Evolutionary conservation across 1,140 invertebrate species (phyloP), one percentile per base, ranked within the genome.

Genomic region (Psix sp.): DNA sequence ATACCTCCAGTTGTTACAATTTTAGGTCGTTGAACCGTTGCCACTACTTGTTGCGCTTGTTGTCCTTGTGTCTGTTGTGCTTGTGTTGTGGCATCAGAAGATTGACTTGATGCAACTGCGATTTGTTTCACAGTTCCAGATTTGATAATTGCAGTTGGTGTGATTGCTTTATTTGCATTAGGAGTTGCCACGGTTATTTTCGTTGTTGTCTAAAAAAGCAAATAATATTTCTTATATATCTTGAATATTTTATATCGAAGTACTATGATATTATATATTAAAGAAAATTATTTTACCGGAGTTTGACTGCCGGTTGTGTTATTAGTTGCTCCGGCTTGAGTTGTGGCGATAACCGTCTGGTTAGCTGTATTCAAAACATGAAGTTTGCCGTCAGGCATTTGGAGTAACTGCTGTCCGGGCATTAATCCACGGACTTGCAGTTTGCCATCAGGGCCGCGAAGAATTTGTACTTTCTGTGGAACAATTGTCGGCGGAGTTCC

Each of bases 321-420:
- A 18, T 51, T 54, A 0, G 72, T 38, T 6, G 66, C n/a, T n/a
- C n/a, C 39, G 3, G 72, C 13, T 10, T 74, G 62, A 15, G 77
- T 43, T 6, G 78, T 62, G 0, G 78, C 75, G 20, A 81, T 73
- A 1, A 77, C 43, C 1, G 83, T 77, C 24, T 80, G 80, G 74
- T 88, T 88, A 45, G 86, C 80, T 13, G 90, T 90, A 26, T 91
- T 93, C 13, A 97, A 88, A 2, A 98, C 92, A 78, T 98, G 96
- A 20, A 98, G 86, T 84, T 96, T 95, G 0, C 97, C 97, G 87
- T 98, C 96, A 0, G 96, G 92, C 89, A 97, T 93, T 82, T 97
- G 94, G 15, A 98, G 92, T 16, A 98, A 87, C 77, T 98, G 95
- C 80, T 99, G 97, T n/a, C 96, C 95, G 38, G 95, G 94, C 83